Evolutionary conservation across 2,888 invertebrate genomes (phyloP).

Genomic region (Pachymerium ferrugineum): DNA sequence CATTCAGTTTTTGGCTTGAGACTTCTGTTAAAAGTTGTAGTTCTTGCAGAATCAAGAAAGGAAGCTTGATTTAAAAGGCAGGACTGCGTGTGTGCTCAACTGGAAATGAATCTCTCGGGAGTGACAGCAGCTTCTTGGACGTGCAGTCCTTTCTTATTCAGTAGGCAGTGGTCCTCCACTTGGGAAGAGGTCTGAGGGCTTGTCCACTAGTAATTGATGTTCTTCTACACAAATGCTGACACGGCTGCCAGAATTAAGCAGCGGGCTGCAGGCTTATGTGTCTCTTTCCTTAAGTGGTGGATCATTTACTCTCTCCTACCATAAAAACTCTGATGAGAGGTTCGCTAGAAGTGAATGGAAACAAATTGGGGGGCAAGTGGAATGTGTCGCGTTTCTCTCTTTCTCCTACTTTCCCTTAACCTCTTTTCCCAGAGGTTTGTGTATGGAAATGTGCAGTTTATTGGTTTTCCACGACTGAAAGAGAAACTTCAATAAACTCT

Average conservation of each 20-base stretch:
- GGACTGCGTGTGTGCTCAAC: conserved; percentile 6
- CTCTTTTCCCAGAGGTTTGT: not conserved
- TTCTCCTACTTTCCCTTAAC: too few species aligned
- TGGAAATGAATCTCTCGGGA: conserved; percentile 17
- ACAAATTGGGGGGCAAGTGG: not conserved
- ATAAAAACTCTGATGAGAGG: conserved; percentile 6
- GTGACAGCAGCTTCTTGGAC: conserved; percentile 17
- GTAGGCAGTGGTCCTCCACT: not conserved
- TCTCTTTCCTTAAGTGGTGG: conserved; percentile 9
- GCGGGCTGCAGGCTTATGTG: not conserved
- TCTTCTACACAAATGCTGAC: conserved; percentile 14
- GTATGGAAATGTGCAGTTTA: too few species aligned
- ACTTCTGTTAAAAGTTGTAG: conserved; percentile 1
- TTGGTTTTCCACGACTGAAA: not conserved
- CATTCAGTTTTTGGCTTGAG: not conserved
- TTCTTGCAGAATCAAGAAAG: conserved; percentile 6
- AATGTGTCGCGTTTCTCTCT: not conserved
- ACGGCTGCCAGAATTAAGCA: conserved; percentile 9
- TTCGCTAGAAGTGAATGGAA: not conserved
- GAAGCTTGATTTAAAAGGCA: not conserved
- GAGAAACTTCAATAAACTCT: not conserved
- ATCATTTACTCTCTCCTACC: not conserved
- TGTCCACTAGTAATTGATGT: conserved; percentile 15
- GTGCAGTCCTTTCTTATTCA: conserved; percentile 11
- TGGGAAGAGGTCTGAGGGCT: conserved; percentile 16